Evolutionary conservation across 2,888 invertebrate genomes (phyloP), one percentile per base, ranked within the genome.

Genomic region (Lordiphosa fenestrarum): DNA sequence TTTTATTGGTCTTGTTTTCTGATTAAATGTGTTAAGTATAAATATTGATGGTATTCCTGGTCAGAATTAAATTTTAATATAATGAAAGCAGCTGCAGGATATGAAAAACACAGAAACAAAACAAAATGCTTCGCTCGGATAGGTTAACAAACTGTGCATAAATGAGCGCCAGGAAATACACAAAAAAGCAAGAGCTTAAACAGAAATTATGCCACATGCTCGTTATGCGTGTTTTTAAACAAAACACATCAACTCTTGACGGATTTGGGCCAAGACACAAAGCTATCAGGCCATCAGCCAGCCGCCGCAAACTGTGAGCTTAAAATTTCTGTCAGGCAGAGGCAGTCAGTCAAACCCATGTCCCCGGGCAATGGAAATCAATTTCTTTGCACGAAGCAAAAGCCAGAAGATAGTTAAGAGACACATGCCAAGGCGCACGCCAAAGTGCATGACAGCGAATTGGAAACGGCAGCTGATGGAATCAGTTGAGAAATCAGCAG

Each of bases 331-430:
- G 51, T 39, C 55, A 25, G 25, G 25, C 6, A 6, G 5, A 3
- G 19, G 6, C 25, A 63, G 63, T 49, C 59, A 62, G 65, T 60
- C 73, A 64, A 73, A 65, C 49, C 58, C 70, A 67, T 58, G 33
- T 58, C 69, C 59, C 59, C 64, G 48, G 74, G 77, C 84, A 49
- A 73, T 71, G 74, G 81, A 84, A 77, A 77, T 77, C 84, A 77
- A 77, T 77, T 77, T 77, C 42, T 30, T 15, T 51, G 54, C 53
- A 52, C 66, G 59, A 50, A 40, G 47, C 35, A 55, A 44, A 60
- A 41, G 33, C 12, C 12, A 63, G 65, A 65, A 50, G 46, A 69
- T 69, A 74, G 71, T 69, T 65, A 73, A 66, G 84, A 76, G 84
- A 77, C 84, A 76, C 68, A 77, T 77, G 82, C 71, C 84, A 66